Conservation (phyloP, 2,888 invertebrate genomes). For the Meandrusa payeni region DNA sequence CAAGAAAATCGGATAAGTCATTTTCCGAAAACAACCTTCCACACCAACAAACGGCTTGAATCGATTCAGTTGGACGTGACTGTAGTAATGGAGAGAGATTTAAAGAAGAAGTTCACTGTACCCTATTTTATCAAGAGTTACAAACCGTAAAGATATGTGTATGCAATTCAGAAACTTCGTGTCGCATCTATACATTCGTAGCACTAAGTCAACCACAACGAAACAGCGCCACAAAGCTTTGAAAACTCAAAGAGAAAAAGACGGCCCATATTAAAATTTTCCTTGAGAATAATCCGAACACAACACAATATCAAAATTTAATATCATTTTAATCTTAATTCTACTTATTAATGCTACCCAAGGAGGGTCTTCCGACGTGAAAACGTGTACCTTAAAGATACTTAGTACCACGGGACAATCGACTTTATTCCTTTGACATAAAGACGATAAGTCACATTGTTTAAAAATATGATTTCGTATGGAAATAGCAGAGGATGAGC, state of each 20-base stretch:
- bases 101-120: no score
- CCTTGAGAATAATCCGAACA: conserved; percentile 75
- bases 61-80: no score
- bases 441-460: conserved; percentile 27
- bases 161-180: not conserved
- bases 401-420: conserved; percentile 23
- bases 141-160: no score
- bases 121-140: no score
- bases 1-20: no score
- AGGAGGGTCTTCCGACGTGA: conserved; percentile 55
- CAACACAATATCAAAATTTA: conserved; percentile 81
- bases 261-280: conserved; percentile 63
- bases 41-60: no score
- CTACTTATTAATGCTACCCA: conserved; percentile 74
- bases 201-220: conserved; percentile 30
- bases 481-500: conserved; percentile 42
- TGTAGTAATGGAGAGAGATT: no score
- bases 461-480: conserved; percentile 28
- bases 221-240: conserved; percentile 40
- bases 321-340: conserved; percentile 81
- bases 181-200: not conserved
- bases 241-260: conserved; percentile 54
- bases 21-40: no score
- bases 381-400: conserved; percentile 41
- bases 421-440: conserved; percentile 27